Evolutionary conservation across 2,113 vertebrate genomes (phyloP).

Genomic region (Taurulus bubalis): DNA sequence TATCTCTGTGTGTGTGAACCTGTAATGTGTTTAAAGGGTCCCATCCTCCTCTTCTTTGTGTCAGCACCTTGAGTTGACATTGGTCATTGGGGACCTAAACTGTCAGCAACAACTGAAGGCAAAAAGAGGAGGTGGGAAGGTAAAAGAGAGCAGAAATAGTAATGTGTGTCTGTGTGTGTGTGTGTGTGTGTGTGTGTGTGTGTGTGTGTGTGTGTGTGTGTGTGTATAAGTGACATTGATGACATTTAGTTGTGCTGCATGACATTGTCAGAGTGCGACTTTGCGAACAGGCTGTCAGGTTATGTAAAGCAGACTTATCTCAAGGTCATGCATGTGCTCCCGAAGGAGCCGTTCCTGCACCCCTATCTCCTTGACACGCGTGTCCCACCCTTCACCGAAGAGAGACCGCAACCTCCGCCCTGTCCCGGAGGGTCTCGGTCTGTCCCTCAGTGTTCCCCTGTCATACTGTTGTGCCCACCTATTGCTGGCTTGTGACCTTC

Average conservation of each 20-base stretch:
- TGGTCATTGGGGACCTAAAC: constrained; percentile 56
- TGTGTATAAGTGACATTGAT: constrained; percentile 53
- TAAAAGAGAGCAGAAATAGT: constrained; percentile 46
- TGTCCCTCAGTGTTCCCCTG: constrained; percentile 45
- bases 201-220: constrained; percentile 29
- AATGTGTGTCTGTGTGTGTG: too few relatives aligned
- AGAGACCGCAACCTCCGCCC: constrained; percentile 25
- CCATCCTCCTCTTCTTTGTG: constrained; percentile 50
- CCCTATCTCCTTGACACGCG: constrained; percentile 22
- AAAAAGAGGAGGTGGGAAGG: constrained; percentile 26
- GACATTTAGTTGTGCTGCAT: constrained; percentile 47
- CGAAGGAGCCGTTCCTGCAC: constrained; percentile 33
- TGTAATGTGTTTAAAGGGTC: constrained; percentile 49
- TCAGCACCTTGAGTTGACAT: constrained; percentile 70
- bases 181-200: constrained; percentile 10
- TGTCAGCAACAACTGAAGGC: constrained; percentile 53
- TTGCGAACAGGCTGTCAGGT: constrained; percentile 66
- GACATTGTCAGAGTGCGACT: constrained; percentile 56
- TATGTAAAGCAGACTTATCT: constrained; percentile 55
- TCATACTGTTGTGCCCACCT: constrained; percentile 47
- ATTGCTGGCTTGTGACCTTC: constrained; percentile 53
- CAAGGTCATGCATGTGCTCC: constrained; percentile 64
- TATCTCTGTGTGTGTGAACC: background rate
- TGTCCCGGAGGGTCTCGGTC: constrained; percentile 26
- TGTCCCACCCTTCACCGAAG: constrained; percentile 14